Conservation (phyloP, 2,888 invertebrate species). For the Brenthis ino region DNA sequence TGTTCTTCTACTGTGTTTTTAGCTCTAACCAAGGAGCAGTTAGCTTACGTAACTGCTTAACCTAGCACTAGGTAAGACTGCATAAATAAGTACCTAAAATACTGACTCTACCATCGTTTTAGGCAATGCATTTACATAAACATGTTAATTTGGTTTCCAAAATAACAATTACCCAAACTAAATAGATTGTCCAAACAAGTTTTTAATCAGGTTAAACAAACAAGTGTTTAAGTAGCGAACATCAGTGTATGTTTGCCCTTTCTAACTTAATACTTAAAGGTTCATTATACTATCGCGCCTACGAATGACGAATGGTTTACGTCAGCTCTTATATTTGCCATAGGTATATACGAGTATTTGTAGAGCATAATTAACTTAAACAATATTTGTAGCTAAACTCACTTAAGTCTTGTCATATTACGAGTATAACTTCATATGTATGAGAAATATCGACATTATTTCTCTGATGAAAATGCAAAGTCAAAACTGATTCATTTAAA, state of each 20-base stretch:
- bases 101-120: background rate
- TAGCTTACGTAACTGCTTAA: too few relatives aligned
- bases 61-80: too few relatives aligned
- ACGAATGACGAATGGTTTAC: conserved; percentile 36
- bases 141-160: conserved; percentile 15
- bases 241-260: conserved; percentile 42
- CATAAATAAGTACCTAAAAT: background rate
- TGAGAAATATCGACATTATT: background rate
- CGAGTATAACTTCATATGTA: background rate
- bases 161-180: conserved; percentile 23
- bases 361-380: conserved; percentile 1
- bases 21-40: too few relatives aligned
- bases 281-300: conserved; percentile 41
- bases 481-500: too few relatives aligned
- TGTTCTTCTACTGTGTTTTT: too few relatives aligned
- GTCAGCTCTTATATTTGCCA: conserved; percentile 13
- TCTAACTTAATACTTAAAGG: conserved; percentile 41
- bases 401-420: background rate
- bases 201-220: conserved; percentile 41
- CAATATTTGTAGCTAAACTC: background rate
- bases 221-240: conserved; percentile 32
- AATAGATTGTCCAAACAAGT: conserved; percentile 40
- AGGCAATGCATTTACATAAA: background rate
- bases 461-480: background rate
- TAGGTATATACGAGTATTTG: background rate